These are phyloP conservation scores for Oryzias celebensis DNA, from an alignment of 2,113 vertebrate species.

Conservation along the genomic window DNA sequence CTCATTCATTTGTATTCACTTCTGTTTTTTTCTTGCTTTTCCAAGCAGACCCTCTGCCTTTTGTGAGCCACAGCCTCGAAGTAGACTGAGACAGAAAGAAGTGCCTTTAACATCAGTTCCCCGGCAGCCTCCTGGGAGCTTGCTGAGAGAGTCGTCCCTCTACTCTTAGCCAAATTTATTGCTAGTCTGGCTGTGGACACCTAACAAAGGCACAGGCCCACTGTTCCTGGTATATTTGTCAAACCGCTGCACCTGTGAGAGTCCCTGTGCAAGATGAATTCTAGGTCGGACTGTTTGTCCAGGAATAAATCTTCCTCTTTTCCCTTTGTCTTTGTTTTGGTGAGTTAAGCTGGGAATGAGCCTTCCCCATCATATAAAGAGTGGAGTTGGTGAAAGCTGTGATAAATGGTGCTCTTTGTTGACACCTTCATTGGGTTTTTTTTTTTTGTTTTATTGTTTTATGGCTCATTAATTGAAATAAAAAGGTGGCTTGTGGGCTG, in stretches of 20 bases:
- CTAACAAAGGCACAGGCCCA: slow-evolving; percentile 81
- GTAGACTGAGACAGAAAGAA: slow-evolving; percentile 69
- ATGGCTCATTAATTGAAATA: slow-evolving; percentile 99
- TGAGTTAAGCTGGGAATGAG: slow-evolving; percentile 79
- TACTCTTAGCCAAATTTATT: slow-evolving; percentile 92
- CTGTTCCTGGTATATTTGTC: slow-evolving; percentile 89
- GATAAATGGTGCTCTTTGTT: slow-evolving; percentile 96
- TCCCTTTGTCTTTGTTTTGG: slow-evolving; percentile 76
- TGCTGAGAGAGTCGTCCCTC: slow-evolving; percentile 76
- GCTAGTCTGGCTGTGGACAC: slow-evolving; percentile 81
- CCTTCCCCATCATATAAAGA: slow-evolving; percentile 76
- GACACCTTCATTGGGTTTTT: slow-evolving; percentile 97
- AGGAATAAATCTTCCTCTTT: slow-evolving; percentile 87
- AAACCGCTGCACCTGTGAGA: slow-evolving; percentile 90
- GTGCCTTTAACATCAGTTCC: slow-evolving; percentile 75
- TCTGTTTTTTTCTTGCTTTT: slow-evolving; percentile 12
- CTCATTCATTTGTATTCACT: slow-evolving; percentile 59
- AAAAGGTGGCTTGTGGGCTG: slow-evolving; percentile 88
- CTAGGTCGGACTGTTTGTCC: slow-evolving; percentile 76
- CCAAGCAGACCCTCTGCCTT: slow-evolving; percentile 59
- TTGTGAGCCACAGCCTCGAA: slow-evolving; percentile 72
- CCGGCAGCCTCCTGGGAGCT: slow-evolving; percentile 70
- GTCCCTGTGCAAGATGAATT: slow-evolving; percentile 88
- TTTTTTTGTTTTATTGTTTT: slow-evolving; percentile 69
- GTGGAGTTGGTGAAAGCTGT: slow-evolving; percentile 84